Base-by-base conservation (phyloP, 2,797 vertebrate genomes). In the Mus caroli region DNA sequence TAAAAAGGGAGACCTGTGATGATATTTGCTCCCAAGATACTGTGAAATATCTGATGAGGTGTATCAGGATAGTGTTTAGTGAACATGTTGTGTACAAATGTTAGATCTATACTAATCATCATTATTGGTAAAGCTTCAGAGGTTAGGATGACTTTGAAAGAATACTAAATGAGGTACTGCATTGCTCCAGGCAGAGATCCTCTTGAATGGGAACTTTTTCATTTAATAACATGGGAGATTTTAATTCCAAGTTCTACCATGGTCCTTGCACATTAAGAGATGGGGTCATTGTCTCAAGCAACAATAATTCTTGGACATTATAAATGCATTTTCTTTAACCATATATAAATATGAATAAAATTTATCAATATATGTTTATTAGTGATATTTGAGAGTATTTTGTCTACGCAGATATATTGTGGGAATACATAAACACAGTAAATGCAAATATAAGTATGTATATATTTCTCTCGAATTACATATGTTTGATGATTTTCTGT, bases 351-450 rank as follows among this genome's bases (percentile, higher is more conserved):
- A 52, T 52, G 4, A 85, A 75, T 31, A 62, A 40, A 79, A n/a
- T 58, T 86, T 89, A 1, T 17, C 17, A 89, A 69, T 94, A 76
- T n/a, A 60, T 60, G 90, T 67, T 90, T 75, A 34, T 77, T 62
- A 93, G 37, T 54, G 12, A 60, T 77, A 31, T n/a, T 58, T 62
- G 3, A 2, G n/a, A 28, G 7, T 14, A 37, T 15, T n/a, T 11
- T 52, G 0, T 46, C 13, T 82, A 28, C 28, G 80, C 24, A 54
- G 43, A 60, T 67, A 52, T 71, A 69, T 43, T 40, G 3, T 93
- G 34, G 3, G 60, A 46, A 58, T 82, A 40, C 3, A 40, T 82
- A 56, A 62, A 83, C 58, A 83, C 4, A 31, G 62, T 3, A 91
- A 76, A 73, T 31, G 7, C 43, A 79, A 24, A 20, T 37, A 14